Base-by-base conservation (phyloP, 2,797 vertebrate genomes). In the Botia almorhae region DNA sequence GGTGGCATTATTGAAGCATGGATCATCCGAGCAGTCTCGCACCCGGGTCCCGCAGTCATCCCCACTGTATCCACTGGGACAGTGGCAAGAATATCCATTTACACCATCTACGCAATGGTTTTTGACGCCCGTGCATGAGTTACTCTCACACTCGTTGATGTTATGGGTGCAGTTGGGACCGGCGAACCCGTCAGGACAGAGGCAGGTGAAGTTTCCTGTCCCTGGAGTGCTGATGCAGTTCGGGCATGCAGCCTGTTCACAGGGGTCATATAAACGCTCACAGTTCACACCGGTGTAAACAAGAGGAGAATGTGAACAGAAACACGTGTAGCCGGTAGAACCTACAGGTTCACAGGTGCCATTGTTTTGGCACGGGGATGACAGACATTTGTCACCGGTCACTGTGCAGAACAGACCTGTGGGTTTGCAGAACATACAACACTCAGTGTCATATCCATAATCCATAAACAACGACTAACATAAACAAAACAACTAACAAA, bases 361-460 rank as follows among this genome's bases (percentile, higher is more conserved):
- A 2, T 93, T 93, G 0, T 97, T 95, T 80, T 88, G 78, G 16
- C 97, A 99, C 0, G 96, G 95, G 2, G 90, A 93, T 0, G 93
- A 95, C 43, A 91, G 87, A 80, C 98, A 99, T 26, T 80, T 87
- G 2, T 93, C 89, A 1, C 87, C 86, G 2, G 86, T 85, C 13
- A 89, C 93, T 10, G 92, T 92, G 83, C 83, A 92, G 21, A 94
- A 88, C 1, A 89, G 72, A 63, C 91, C 95, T 96, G 90, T 19
- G 48, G 78, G 84, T 83, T 23, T 13, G 26, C 10, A 58, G 8
- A 23, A 23, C 3, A 23, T 60, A 56, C 1, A 5, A 21, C 3
- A 60, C 2, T 39, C 39, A 39, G 39, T 6, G 7, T 39, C 7
- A n/a, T n/a, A n/a, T n/a, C n/a, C n/a, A n/a, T n/a, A n/a, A n/a